Evolutionary conservation across 2,888 invertebrate genomes (phyloP), one percentile per base, ranked within the genome.

Genomic region (Cactoblastis cactorum): DNA sequence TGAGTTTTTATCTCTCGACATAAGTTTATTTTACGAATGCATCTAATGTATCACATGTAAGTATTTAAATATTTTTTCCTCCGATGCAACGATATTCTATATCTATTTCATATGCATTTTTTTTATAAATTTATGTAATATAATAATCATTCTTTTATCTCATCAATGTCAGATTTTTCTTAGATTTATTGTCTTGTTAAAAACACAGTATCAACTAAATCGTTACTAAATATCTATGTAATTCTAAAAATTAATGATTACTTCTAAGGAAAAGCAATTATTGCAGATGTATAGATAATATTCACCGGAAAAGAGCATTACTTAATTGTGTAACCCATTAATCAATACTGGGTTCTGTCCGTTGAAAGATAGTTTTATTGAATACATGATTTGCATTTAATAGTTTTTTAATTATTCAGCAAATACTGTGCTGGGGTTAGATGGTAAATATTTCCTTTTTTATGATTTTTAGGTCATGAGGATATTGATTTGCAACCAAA

Each of bases 1-100:
- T 74, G 70, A 69, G 67, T 67, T 74, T 72, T 68, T 66, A 59
- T 62, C 56, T 67, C 11, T 34, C 22, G 9, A 34, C 12, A 3
- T 34, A 12, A 19, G 3, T 28, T 28, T 28, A 28, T 28, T 28
- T 28, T 28, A 6, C 5, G 22, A 1, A 28, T 28, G 9, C 28
- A 28, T 28, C 9, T 22, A 3, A 22, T 4, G 22, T n/a, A n/a
- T n/a, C n/a, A n/a, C n/a, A n/a, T n/a, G n/a, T n/a, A n/a, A n/a
- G n/a, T n/a, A n/a, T n/a, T n/a, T n/a, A n/a, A n/a, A n/a, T n/a
- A n/a, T n/a, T n/a, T n/a, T n/a, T n/a, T n/a, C n/a, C n/a, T n/a
- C n/a, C n/a, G n/a, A n/a, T n/a, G n/a, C n/a, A n/a, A n/a, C n/a
- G n/a, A n/a, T n/a, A n/a, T n/a, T n/a, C n/a, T n/a, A n/a, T n/a